These are phyloP conservation scores for Erpobdella octoculata DNA, from an alignment of 2,888 invertebrate species.

Conservation along the genomic window DNA sequence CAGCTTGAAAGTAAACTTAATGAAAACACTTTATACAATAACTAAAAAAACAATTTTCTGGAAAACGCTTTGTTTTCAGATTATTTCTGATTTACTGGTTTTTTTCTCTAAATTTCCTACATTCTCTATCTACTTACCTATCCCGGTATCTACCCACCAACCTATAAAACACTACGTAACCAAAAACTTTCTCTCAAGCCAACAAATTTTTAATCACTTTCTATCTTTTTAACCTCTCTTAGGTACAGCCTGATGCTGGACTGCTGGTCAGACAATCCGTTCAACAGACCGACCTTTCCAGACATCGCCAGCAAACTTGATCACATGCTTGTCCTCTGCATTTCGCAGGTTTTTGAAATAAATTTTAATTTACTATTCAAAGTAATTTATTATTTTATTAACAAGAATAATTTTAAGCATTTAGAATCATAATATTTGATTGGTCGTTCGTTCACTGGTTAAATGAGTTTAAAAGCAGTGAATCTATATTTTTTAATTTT, in stretches of 20 bases:
- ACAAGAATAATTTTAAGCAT: background rate
- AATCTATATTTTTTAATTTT: background rate
- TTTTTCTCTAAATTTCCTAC: no score
- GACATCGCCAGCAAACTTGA: background rate
- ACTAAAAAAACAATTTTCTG: no score
- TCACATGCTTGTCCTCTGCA: background rate
- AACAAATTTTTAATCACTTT: no score
- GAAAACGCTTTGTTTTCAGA: no score
- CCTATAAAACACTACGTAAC: no score
- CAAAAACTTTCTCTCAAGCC: no score
- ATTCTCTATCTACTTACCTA: no score
- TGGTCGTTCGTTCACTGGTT: background rate
- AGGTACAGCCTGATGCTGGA: slow-evolving; percentile 18
- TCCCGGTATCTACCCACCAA: no score
- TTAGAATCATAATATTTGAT: background rate
- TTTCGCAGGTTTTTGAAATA: background rate
- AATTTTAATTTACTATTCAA: background rate
- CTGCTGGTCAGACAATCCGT: slow-evolving; percentile 19
- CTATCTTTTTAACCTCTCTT: background rate
- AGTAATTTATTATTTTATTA: background rate
- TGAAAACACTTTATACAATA: no score
- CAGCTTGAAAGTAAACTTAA: no score
- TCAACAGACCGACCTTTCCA: slow-evolving; percentile 9
- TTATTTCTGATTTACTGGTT: no score
- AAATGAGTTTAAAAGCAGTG: background rate